These are phyloP conservation scores for Acanthococcus lagerstroemiae DNA, from an alignment of 2,888 invertebrate genomes.

Conservation along the genomic window DNA sequence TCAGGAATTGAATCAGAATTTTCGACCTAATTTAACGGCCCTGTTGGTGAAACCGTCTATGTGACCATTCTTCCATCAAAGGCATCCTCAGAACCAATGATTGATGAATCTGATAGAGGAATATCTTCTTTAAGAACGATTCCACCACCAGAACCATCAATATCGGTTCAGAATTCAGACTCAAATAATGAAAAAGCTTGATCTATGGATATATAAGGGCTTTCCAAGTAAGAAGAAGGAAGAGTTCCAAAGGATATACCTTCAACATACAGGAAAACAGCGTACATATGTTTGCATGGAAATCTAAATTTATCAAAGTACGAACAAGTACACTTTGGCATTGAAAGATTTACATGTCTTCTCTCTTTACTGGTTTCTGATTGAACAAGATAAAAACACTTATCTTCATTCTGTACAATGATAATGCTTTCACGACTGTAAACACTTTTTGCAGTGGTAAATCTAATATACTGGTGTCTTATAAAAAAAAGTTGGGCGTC, in stretches of 20 bases:
- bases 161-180: not conserved
- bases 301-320: not conserved
- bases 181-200: not conserved
- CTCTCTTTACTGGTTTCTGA: not conserved
- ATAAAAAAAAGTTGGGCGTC: not conserved
- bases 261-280: not conserved
- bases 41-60: not conserved
- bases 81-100: not conserved
- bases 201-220: not conserved
- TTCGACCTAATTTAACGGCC: not conserved
- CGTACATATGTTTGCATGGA: not conserved
- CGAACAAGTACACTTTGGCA: not conserved
- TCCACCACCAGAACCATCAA: not conserved
- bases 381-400: not conserved
- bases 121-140: not conserved
- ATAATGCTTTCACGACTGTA: not conserved
- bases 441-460: not conserved
- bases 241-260: not conserved
- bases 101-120: not conserved
- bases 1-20: not conserved
- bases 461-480: not conserved
- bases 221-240: not conserved
- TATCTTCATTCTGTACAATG: not conserved
- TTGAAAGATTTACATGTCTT: not conserved
- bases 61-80: not conserved